Evolutionary conservation across 2,888 invertebrate genomes (phyloP).

Genomic region (Drosophila borborema): DNA sequence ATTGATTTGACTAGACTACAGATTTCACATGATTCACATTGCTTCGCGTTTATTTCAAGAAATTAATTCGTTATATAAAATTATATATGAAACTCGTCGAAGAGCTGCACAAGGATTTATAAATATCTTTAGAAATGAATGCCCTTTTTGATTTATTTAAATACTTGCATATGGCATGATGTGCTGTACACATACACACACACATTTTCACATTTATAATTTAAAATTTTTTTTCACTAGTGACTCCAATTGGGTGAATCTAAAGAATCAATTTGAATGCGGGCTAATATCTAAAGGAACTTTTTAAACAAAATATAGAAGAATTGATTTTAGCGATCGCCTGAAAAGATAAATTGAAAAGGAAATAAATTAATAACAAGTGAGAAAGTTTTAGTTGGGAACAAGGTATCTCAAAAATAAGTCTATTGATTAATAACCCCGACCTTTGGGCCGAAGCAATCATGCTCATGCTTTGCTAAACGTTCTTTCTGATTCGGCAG

Average conservation of each 20-base stretch:
- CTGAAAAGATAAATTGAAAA: slow-evolving; percentile 5
- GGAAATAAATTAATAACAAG: neutral
- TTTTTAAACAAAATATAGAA: too few relatives aligned
- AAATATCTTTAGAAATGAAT: neutral
- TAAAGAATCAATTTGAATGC: neutral
- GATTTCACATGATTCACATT: neutral
- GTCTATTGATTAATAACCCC: too few relatives aligned
- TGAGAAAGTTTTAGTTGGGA: neutral
- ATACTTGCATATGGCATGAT: neutral
- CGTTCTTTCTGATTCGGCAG: too few relatives aligned
- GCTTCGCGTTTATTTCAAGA: neutral
- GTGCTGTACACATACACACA: too few relatives aligned
- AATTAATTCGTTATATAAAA: neutral
- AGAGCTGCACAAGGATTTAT: too few relatives aligned
- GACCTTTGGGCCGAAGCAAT: too few relatives aligned
- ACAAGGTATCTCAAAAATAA: too few relatives aligned
- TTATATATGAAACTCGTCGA: too few relatives aligned
- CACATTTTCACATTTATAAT: neutral
- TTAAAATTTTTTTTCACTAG: neutral
- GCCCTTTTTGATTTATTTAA: neutral
- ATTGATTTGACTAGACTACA: slow-evolving; percentile 40
- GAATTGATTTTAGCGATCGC: neutral
- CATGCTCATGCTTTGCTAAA: too few relatives aligned
- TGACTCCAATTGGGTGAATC: neutral
- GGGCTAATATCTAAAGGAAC: neutral